These are phyloP conservation scores for Rhamphomyia laevipes DNA, from an alignment of 2,888 invertebrate species.

Conservation along the genomic window DNA sequence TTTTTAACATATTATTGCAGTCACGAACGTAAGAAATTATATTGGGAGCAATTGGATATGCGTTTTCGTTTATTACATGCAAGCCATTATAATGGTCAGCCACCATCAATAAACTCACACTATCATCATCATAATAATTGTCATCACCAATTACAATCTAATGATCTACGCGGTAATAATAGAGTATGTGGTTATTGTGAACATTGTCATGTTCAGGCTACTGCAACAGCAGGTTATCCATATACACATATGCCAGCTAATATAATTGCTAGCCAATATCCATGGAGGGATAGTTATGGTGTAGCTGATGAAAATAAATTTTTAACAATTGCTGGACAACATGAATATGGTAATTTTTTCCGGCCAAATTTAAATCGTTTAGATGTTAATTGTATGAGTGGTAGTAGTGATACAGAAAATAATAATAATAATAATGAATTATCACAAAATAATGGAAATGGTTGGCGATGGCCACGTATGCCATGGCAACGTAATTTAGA, in stretches of 20 bases:
- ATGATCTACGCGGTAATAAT: background rate
- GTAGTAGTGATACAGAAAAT: background rate
- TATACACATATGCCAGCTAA: background rate
- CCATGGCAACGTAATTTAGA: constrained; percentile 53
- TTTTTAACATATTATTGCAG: too few species aligned
- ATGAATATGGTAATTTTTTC: background rate
- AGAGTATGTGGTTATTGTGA: background rate
- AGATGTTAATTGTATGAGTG: too few species aligned
- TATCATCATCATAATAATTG: background rate
- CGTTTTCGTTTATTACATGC: constrained; percentile 1
- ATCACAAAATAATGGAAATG: constrained; percentile 18
- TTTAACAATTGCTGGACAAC: background rate
- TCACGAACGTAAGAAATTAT: background rate
- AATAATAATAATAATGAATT: background rate
- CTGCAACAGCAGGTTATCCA: background rate
- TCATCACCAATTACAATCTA: background rate
- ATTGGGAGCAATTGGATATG: constrained; percentile 2
- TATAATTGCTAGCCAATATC: background rate
- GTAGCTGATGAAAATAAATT: background rate
- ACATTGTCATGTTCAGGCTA: background rate
- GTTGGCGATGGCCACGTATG: constrained; percentile 60
- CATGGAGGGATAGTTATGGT: too few species aligned
- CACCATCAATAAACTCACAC: background rate
- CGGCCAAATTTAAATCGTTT: background rate
- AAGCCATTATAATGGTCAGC: background rate